Percentiles rank a stretch among this genome's conserved stretches.
These are phyloP conservation scores for Eciton burchellii DNA, from an alignment of 1,140 invertebrate species.

Conservation along the genomic window DNA sequence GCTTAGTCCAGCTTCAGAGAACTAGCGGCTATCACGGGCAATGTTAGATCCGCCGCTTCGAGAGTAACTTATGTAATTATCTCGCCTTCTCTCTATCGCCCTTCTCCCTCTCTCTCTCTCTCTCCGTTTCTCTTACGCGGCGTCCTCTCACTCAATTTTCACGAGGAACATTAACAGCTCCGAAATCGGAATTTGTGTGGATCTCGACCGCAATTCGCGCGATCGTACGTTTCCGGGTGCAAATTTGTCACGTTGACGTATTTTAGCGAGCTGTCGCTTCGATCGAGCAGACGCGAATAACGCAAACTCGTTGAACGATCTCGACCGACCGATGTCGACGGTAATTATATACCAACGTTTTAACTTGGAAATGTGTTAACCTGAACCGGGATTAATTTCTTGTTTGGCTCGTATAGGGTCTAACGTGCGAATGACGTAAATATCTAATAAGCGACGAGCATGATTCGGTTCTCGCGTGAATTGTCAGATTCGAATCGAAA, in stretches of 20 bases:
- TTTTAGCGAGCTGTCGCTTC: conserved; percentile 42
- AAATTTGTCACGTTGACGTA: conserved; percentile 36
- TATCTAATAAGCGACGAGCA: neutral
- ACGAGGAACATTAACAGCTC: conserved; percentile 60
- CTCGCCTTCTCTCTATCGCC: neutral
- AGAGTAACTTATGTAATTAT: conserved; percentile 56
- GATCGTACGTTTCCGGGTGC: conserved; percentile 23
- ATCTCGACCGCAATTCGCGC: conserved; percentile 55
- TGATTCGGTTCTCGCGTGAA: neutral
- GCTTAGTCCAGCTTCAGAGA: conserved; percentile 49
- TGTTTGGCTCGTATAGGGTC: neutral
- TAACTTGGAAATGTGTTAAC: conserved; percentile 52
- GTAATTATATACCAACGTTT: conserved; percentile 33
- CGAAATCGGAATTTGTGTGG: conserved; percentile 63
- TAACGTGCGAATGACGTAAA: conserved; percentile 9
- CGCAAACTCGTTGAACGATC: conserved; percentile 38
- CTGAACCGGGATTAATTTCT: conserved; percentile 30
- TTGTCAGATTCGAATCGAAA: too few relatives aligned
- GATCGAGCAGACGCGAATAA: conserved; percentile 36
- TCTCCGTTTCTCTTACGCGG: neutral
- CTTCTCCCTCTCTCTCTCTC: neutral
- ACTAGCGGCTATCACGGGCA: conserved; percentile 53
- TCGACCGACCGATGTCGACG: neutral
- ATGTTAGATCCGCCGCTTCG: conserved; percentile 35
- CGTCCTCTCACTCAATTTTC: conserved; percentile 40